Evolutionary conservation across 2,888 invertebrate genomes (phyloP), one percentile per base, ranked within the genome.

Genomic region (Drosophila monieri): DNA sequence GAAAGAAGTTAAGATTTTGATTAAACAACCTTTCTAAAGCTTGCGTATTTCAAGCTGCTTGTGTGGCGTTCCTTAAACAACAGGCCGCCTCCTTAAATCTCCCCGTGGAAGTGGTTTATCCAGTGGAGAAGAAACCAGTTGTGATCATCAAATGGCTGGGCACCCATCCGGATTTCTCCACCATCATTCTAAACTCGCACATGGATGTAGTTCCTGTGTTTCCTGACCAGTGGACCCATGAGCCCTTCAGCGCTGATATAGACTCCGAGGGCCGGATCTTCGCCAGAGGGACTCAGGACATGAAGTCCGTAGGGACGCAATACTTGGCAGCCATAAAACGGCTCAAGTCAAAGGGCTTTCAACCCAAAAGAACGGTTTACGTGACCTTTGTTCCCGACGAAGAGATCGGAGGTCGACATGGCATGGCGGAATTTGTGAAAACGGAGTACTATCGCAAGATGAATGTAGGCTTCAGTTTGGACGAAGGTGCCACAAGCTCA

Each of bases 191-290:
- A 15, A 98, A 98, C 90, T 98, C 98, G 10, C 99, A 99, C 90
- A 98, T 97, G 94, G 99, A 99, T 90, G 99, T 99, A 0, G 99
- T 99, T 0, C 98, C 99, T 10, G 98, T 98, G 0, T 97, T 95
- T 90, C 94, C 94, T 80, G 97, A 97, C 92, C 93, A 93, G 84
- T 99, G 98, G 98, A 96, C 94, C 0, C 94, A 97, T 88, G 95
- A 96, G 12, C 98, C 98, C 2, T 98, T 98, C 91, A 94, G 94
- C 74, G 98, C 95, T 0, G 94, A 95, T 66, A 95, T 97, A 85
- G 97, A 97, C 88, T 94, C 94, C 1, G 93, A 96, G 62, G 98
- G 97, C 0, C 94, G 97, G 88, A 97, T 97, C 76, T 97, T 94
- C 91, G 97, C 95, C 0, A 93, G 97, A 43, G 97, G 97, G 9